These are phyloP conservation scores for Beris morrisii DNA, from an alignment of 2,888 invertebrate genomes.

Conservation along the genomic window DNA sequence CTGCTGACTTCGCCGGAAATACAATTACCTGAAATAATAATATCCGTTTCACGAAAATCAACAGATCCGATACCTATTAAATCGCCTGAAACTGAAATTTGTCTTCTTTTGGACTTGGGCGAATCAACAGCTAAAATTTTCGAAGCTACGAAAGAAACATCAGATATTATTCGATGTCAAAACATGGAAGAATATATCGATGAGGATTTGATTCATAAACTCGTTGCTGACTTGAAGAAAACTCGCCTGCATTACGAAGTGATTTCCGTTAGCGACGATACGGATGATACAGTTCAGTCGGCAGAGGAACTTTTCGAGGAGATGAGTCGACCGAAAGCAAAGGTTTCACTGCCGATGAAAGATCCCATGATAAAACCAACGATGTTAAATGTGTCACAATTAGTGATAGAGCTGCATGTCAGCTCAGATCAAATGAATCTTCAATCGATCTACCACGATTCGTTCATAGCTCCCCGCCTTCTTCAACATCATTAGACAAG, in stretches of 20 bases:
- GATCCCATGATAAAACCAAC: not conserved
- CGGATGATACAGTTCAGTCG: not conserved
- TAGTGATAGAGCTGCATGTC: no score
- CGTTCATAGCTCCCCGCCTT: no score
- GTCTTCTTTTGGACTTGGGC: no score
- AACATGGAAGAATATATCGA: not conserved
- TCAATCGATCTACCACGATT: no score
- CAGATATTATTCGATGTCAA: no score
- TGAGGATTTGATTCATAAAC: conserved; percentile 18
- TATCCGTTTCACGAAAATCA: not conserved
- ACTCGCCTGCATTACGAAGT: not conserved
- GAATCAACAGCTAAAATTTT: not conserved
- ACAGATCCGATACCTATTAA: not conserved
- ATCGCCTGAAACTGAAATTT: not conserved
- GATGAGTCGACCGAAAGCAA: not conserved
- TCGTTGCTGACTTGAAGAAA: not conserved
- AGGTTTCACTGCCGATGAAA: no score
- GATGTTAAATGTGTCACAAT: not conserved
- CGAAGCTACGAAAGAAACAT: no score
- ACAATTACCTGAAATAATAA: not conserved
- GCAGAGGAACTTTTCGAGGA: not conserved
- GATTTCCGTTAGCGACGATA: conserved; percentile 2
- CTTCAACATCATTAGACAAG: no score
- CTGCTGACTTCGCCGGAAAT: not conserved
- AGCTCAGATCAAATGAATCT: no score